Percentiles rank a stretch among this genome's conserved stretches.
These are phyloP conservation scores for Tubiluchus corallicola DNA, from an alignment of 2,888 invertebrate species.

Conservation along the genomic window DNA sequence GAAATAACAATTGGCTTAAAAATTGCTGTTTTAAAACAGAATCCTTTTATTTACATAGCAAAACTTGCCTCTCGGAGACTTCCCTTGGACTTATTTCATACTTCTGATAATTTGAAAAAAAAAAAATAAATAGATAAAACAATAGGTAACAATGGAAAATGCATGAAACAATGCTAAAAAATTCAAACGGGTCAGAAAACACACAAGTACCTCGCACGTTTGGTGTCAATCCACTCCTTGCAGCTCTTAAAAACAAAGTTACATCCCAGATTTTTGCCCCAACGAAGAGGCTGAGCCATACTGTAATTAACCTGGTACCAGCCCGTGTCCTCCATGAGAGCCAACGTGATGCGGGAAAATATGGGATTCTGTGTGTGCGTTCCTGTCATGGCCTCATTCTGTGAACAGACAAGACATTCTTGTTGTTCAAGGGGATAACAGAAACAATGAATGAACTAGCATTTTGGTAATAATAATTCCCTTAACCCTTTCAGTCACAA, in stretches of 20 bases:
- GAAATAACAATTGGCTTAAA: too few species aligned
- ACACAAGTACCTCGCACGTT: conserved; percentile 41
- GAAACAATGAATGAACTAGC: neutral
- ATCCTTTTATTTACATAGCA: too few species aligned
- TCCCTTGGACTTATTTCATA: too few species aligned
- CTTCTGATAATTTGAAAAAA: too few species aligned
- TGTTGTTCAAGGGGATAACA: neutral
- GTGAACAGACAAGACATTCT: conserved; percentile 14
- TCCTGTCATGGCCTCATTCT: conserved; percentile 99
- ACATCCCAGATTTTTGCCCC: conserved; percentile 83
- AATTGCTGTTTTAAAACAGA: too few species aligned
- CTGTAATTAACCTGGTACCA: conserved; percentile 37
- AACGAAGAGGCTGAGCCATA: conserved; percentile 56
- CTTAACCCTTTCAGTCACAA: too few species aligned
- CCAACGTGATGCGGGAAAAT: conserved; percentile 81
- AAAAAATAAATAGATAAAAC: conserved; percentile 5
- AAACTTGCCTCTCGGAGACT: too few species aligned
- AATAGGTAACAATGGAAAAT: neutral
- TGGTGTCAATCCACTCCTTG: conserved; percentile 79
- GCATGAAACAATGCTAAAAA: conserved; percentile 8
- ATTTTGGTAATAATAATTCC: too few species aligned
- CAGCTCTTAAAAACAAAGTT: conserved; percentile 83
- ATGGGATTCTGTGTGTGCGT: conserved; percentile 96
- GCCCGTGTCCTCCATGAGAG: conserved; percentile 93
- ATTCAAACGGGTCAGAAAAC: conserved; percentile 10